These are phyloP conservation scores for Petrolisthes manimaculis DNA, from an alignment of 2,888 invertebrate species.

Conservation along the genomic window DNA sequence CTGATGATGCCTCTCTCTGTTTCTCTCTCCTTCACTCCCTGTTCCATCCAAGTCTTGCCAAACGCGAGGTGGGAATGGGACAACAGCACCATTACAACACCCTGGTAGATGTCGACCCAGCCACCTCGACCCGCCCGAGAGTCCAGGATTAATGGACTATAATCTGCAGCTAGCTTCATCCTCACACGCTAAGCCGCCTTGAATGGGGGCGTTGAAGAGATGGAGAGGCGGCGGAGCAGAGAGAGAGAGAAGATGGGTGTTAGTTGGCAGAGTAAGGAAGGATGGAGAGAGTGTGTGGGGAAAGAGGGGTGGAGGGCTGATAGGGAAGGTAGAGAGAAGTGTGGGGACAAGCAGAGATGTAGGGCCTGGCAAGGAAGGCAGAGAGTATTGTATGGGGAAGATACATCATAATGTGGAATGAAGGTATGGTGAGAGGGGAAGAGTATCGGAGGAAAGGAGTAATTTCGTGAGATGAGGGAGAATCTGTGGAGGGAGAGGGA, in stretches of 20 bases:
- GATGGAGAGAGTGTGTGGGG: not conserved
- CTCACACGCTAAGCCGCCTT: not conserved
- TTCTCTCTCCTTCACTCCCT: not conserved
- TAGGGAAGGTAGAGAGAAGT: not conserved
- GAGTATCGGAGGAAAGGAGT: not conserved
- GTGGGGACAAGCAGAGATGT: not conserved
- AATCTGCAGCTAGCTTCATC: not conserved
- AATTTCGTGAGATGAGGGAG: not conserved
- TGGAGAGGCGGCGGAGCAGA: not conserved
- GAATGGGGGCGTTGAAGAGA: not conserved
- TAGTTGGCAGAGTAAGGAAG: not conserved
- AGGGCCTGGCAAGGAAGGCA: not conserved
- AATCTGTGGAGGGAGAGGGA: not conserved
- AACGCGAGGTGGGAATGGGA: no score
- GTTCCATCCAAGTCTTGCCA: not conserved
- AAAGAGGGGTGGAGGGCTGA: not conserved
- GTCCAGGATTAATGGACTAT: not conserved
- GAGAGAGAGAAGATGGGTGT: not conserved
- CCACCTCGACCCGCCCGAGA: not conserved
- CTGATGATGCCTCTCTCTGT: not conserved
- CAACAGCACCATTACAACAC: no score
- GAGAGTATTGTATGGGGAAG: not conserved
- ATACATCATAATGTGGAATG: not conserved
- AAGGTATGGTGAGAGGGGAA: not conserved
- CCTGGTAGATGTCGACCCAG: not conserved